Conservation (phyloP, 2,113 vertebrate genomes). For the Electrona antarctica region DNA sequence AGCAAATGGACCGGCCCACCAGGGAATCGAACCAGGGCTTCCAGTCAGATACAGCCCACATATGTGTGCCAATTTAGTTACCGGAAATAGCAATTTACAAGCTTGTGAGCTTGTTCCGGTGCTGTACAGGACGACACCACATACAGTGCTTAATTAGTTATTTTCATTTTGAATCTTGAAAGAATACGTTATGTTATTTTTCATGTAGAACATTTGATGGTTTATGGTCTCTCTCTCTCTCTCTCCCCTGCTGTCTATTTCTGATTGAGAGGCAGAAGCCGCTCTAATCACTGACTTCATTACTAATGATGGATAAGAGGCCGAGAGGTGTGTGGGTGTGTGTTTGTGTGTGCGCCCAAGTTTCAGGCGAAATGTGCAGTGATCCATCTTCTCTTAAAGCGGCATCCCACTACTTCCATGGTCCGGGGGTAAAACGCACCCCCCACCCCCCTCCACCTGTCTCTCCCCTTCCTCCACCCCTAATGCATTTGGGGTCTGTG, state of each 20-base stretch:
- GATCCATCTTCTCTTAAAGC: not conserved
- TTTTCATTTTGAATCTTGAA: no score
- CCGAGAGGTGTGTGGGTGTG: slow-evolving; percentile 37
- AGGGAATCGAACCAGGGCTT: no score
- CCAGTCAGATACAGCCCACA: no score
- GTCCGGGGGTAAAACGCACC: not conserved
- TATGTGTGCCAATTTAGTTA: no score
- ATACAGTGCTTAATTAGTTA: no score
- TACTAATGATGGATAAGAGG: slow-evolving; percentile 68
- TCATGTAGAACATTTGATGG: slow-evolving; percentile 27
- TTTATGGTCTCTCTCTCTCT: slow-evolving; percentile 18
- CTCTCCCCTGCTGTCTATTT: slow-evolving; percentile 21
- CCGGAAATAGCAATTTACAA: no score
- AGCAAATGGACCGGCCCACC: no score
- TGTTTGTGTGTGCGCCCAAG: slow-evolving; percentile 10
- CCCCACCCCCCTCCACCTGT: slow-evolving; percentile 11
- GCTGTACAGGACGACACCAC: no score
- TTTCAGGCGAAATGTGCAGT: not conserved
- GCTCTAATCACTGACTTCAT: slow-evolving; percentile 65
- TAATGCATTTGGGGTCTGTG: slow-evolving; percentile 53
- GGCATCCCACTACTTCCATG: not conserved
- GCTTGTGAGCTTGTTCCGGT: no score
- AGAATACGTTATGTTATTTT: no score
- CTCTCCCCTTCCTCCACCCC: not conserved
- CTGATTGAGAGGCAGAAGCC: slow-evolving; percentile 55